Conservation (phyloP, 2,888 invertebrate species). For the Pachydiplax longipennis region DNA sequence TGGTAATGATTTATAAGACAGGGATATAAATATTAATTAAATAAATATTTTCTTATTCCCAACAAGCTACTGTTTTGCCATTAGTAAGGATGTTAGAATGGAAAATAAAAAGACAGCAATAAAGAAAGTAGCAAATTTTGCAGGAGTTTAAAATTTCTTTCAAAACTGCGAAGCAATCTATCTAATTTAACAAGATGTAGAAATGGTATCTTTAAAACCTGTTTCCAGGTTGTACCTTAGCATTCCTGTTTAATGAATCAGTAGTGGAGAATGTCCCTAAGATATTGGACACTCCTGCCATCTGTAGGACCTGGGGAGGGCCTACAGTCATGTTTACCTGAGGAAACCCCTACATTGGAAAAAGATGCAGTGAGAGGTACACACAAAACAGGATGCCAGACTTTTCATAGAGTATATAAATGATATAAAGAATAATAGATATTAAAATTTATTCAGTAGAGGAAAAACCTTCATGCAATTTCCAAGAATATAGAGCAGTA, state of each 20-base stretch:
- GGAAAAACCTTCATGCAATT: slow-evolving; percentile 17
- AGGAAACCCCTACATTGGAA: slow-evolving; percentile 45
- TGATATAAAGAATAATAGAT: slow-evolving; percentile 24
- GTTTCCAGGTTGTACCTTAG: slow-evolving; percentile 43
- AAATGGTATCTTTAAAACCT: slow-evolving; percentile 22
- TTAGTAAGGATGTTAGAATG: slow-evolving; percentile 12
- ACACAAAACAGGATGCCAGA: slow-evolving; percentile 37
- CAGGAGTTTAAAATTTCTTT: neutral
- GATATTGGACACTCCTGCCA: slow-evolving; percentile 45
- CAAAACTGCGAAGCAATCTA: neutral
- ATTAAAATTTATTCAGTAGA: slow-evolving; percentile 27
- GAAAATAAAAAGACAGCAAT: slow-evolving; percentile 17
- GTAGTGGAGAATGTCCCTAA: slow-evolving; percentile 45
- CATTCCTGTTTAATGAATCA: slow-evolving; percentile 46
- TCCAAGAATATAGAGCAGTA: slow-evolving; percentile 14
- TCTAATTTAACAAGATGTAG: neutral
- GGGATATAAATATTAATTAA: no score
- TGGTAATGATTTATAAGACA: no score
- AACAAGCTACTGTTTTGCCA: neutral
- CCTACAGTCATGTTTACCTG: slow-evolving; percentile 46
- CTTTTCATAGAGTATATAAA: neutral
- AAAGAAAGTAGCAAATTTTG: slow-evolving; percentile 4
- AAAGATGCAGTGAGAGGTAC: slow-evolving; percentile 39
- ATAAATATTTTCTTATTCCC: neutral
- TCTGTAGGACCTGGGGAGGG: slow-evolving; percentile 46